Evolutionary conservation across 2,113 vertebrate species (phyloP).

Genomic region (Bos taurus): DNA sequence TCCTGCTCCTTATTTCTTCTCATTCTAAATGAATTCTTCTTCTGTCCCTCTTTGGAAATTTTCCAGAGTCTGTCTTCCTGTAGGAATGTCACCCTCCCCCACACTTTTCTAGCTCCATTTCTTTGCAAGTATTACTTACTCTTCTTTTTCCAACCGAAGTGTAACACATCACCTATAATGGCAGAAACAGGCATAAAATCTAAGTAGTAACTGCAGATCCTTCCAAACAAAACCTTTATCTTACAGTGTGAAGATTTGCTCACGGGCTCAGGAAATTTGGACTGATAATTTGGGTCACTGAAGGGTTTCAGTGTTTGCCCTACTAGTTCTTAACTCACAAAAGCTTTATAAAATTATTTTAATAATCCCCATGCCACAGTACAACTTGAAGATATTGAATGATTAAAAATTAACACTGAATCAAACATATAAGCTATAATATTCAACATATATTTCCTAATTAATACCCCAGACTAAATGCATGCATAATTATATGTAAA

Average conservation of each 20-base stretch:
- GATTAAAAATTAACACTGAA: slow-evolving; percentile 34
- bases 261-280: not conserved
- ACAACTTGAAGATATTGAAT: not conserved
- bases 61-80: not conserved
- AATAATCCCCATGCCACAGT: not conserved
- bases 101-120: not conserved
- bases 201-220: not conserved
- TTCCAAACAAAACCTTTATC: not conserved
- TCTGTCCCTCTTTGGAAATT: not conserved
- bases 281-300: not conserved
- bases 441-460: not conserved
- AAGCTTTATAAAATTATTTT: slow-evolving; percentile 13
- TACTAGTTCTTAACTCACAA: not conserved
- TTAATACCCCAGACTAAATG: not conserved
- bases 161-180: not conserved
- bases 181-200: not conserved
- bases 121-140: not conserved
- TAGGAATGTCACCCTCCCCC: not conserved
- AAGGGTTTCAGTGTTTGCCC: not conserved
- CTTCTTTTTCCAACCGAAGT: not conserved
- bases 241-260: not conserved
- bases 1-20: not conserved
- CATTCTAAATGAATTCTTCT: not conserved
- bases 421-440: slow-evolving; percentile 22
- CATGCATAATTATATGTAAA: not conserved